These are phyloP conservation scores for Sarcophaga carnaria DNA, from an alignment of 2,888 invertebrate species.

Conservation along the genomic window DNA sequence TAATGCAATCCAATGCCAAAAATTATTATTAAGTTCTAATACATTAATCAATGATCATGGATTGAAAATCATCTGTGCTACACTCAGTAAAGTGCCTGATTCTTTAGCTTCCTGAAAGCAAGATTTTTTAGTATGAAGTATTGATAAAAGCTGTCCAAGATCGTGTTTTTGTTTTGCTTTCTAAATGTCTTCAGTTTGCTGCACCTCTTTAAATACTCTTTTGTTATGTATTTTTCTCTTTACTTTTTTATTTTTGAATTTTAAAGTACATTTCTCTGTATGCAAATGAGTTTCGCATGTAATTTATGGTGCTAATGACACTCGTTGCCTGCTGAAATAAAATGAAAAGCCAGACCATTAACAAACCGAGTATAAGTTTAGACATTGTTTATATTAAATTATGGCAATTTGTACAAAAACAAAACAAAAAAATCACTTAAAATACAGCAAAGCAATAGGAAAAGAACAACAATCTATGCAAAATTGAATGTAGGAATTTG, in stretches of 20 bases:
- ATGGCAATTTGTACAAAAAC: conserved; percentile 72
- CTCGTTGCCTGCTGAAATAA: conserved; percentile 67
- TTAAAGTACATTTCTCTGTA: conserved; percentile 18
- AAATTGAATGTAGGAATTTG: not conserved
- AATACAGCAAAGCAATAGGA: not conserved
- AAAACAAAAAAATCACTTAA: conserved; percentile 23
- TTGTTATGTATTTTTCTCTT: no score
- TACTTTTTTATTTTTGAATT: no score
- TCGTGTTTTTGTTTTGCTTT: no score
- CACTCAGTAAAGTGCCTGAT: rapidly evolving
- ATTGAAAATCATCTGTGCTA: no score
- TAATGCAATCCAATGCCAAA: no score
- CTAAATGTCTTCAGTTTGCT: no score
- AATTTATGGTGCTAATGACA: conserved; percentile 80
- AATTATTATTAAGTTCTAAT: no score
- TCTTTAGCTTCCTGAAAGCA: no score
- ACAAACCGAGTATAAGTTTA: conserved; percentile 72
- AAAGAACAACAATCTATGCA: not conserved
- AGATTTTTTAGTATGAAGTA: no score
- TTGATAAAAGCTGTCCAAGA: no score
- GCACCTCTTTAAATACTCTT: no score
- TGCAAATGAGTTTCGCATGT: conserved; percentile 70
- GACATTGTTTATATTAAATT: conserved; percentile 70
- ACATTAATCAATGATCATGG: no score
- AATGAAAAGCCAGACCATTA: conserved; percentile 49